phyloP scores from a whole-genome alignment of 1,140 invertebrate species.

The Danaus melanippus region DNA sequence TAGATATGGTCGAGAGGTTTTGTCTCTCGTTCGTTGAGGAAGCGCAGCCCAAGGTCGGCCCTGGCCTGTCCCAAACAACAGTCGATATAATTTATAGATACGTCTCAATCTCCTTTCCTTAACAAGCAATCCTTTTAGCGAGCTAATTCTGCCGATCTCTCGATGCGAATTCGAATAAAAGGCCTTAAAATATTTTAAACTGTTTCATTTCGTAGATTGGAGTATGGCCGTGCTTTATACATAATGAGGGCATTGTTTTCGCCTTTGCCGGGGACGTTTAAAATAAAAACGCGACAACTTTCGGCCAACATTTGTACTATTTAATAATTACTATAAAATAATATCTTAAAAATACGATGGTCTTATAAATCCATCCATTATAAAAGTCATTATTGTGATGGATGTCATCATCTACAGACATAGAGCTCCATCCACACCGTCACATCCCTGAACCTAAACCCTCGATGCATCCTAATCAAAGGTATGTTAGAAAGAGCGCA shows the following conservation, averaged over 20 bases:
- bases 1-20: conserved; percentile 31
- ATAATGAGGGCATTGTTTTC: conserved; percentile 35
- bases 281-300: conserved; percentile 20
- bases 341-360: no score
- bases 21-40: conserved; percentile 36
- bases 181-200: conserved; percentile 45
- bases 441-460: conserved; percentile 11
- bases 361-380: no score
- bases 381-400: no score
- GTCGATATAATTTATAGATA: conserved; percentile 28
- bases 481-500: conserved; percentile 29
- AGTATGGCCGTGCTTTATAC: conserved; percentile 31
- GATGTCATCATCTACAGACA: neutral
- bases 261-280: conserved; percentile 17
- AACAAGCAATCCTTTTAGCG: conserved; percentile 53
- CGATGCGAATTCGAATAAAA: conserved; percentile 40
- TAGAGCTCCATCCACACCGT: conserved; percentile 2
- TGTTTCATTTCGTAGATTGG: conserved; percentile 38
- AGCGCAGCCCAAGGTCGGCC: conserved; percentile 42
- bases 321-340: conserved; percentile 16
- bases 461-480: conserved; percentile 49
- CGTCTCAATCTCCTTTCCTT: conserved; percentile 22
- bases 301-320: conserved; percentile 10
- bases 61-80: conserved; percentile 24
- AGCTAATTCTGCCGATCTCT: conserved; percentile 43